phyloP scores from a whole-genome alignment of 1,140 invertebrate species.

The Lordiphosa mommai region DNA sequence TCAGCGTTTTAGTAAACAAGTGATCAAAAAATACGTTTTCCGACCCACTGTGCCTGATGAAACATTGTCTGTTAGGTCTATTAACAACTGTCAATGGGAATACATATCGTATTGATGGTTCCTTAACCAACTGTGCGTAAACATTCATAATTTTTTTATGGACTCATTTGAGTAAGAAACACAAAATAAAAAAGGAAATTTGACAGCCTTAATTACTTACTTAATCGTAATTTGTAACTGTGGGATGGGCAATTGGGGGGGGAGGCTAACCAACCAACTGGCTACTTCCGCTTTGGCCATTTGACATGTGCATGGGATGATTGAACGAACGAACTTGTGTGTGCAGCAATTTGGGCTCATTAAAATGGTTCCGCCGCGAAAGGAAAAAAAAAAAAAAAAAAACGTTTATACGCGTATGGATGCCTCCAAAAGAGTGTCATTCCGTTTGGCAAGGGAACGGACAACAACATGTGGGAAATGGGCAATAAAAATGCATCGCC shows the following conservation, averaged over 20 bases:
- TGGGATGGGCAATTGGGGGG: constrained; percentile 16
- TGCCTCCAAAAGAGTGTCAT: constrained; percentile 15
- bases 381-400: no score
- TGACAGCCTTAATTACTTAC: constrained; percentile 38
- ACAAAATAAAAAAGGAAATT: constrained; percentile 13
- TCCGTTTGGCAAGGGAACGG: constrained; percentile 6
- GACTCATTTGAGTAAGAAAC: background rate
- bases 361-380: constrained; percentile 62
- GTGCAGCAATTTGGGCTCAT: constrained; percentile 68
- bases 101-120: background rate
- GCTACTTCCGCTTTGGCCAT: constrained; percentile 35
- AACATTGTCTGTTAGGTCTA: no score
- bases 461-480: constrained; percentile 68
- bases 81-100: no score
- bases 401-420: constrained; percentile 27
- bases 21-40: no score
- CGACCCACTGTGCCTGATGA: no score
- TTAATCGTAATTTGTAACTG: constrained; percentile 22
- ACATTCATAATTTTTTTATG: constrained; percentile 33
- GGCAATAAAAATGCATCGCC: constrained; percentile 53
- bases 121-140: constrained; percentile 1
- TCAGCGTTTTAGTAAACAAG: no score
- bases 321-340: constrained; percentile 31
- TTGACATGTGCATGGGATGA: constrained; percentile 26
- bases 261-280: constrained; percentile 21